These are phyloP conservation scores for Antechinus stuartii DNA, from an alignment of 2,113 vertebrate species.

Conservation along the genomic window DNA sequence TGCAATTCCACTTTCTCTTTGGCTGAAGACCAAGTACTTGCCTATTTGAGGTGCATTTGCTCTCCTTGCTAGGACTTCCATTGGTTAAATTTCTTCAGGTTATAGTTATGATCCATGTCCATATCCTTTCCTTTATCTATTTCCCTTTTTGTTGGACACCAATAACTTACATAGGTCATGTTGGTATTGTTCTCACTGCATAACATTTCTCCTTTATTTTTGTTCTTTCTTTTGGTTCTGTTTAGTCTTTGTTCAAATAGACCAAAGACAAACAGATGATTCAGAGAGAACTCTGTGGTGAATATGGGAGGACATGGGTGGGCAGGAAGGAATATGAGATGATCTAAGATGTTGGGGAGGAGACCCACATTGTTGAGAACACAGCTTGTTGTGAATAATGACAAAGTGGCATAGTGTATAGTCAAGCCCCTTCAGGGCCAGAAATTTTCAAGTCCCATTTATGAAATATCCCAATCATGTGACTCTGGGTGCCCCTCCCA, in stretches of 20 bases:
- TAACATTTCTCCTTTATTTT: not conserved
- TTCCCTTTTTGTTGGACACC: not conserved
- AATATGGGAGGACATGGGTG: not conserved
- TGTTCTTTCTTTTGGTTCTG: not conserved
- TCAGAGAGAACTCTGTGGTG: not conserved
- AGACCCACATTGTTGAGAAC: not conserved
- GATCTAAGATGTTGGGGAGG: not conserved
- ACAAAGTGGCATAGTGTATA: not conserved
- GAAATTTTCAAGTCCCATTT: not conserved
- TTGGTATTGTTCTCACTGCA: not conserved
- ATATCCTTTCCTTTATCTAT: not conserved
- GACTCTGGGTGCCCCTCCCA: not conserved
- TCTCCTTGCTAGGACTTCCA: not conserved
- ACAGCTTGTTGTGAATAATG: not conserved
- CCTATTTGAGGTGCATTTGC: not conserved
- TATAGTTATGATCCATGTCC: not conserved
- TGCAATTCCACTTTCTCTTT: not conserved
- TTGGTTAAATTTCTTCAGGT: not conserved
- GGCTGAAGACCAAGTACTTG: not conserved
- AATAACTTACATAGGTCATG: not conserved
- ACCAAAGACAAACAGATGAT: not conserved
- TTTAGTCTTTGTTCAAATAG: not conserved
- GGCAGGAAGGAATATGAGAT: not conserved
- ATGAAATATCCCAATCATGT: not conserved
- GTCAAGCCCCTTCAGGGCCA: not conserved